Evolutionary conservation across 2,888 invertebrate species (phyloP).

Genomic region (Dichetophora obliterata): DNA sequence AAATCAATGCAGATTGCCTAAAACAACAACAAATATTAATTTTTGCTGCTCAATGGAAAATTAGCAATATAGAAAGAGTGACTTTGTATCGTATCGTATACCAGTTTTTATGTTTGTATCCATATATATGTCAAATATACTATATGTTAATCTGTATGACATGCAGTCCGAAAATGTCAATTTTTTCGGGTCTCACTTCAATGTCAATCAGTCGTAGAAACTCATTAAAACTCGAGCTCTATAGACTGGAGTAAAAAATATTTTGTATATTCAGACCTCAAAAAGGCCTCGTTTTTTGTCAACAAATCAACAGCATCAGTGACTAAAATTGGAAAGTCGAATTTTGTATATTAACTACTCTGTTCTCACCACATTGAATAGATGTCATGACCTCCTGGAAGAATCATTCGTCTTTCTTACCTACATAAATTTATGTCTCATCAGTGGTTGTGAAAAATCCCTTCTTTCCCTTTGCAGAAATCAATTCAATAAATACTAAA

Average conservation of each 20-base stretch:
- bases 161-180: neutral
- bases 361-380: neutral
- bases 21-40: neutral
- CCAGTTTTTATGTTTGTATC: neutral
- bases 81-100: neutral
- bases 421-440: neutral
- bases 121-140: slow-evolving; percentile 19
- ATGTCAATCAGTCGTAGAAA: neutral
- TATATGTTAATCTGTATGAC: slow-evolving; percentile 19
- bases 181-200: neutral
- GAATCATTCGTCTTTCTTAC: neutral
- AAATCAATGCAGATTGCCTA: slow-evolving; percentile 27
- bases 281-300: too few species aligned
- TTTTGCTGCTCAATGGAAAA: neutral
- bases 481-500: neutral
- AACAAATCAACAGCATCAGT: too few species aligned
- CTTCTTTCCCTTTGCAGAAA: neutral
- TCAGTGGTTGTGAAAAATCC: too few species aligned
- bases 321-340: neutral
- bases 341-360: neutral
- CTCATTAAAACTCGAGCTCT: neutral
- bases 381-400: neutral
- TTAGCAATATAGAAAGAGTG: neutral
- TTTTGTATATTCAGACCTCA: too few species aligned
- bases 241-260: too few species aligned